phyloP scores from a whole-genome alignment of 37 sponge, comb jelly and placozoan genomes.

The Hexactinellida sp. region DNA sequence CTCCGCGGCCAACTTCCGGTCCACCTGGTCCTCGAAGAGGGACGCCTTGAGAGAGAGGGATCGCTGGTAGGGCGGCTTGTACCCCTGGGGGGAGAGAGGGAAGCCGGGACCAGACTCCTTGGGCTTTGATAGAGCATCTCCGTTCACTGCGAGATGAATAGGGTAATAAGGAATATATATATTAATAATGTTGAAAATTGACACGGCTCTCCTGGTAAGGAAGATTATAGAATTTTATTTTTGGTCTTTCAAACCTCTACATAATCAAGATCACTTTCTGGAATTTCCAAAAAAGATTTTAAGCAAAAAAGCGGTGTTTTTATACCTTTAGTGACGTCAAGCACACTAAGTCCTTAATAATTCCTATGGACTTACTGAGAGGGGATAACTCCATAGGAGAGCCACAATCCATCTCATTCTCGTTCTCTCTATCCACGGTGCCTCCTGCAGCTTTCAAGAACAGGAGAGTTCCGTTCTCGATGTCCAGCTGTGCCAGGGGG shows the following conservation, averaged over 20 bases:
- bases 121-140: conserved; percentile 48
- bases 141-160: conserved; percentile 21
- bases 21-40: conserved; percentile 74
- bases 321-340: too few species aligned
- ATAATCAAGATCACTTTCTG: too few species aligned
- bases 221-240: too few species aligned
- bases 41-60: not conserved
- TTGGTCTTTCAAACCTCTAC: too few species aligned
- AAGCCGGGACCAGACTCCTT: not conserved
- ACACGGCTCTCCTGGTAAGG: too few species aligned
- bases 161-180: too few species aligned
- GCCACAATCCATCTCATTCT: not conserved
- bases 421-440: not conserved
- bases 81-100: not conserved
- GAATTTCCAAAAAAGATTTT: too few species aligned
- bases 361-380: not conserved
- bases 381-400: not conserved
- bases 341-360: too few species aligned
- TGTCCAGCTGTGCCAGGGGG: not conserved
- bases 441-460: not conserved
- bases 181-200: too few species aligned
- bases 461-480: not conserved
- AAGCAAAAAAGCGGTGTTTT: too few species aligned
- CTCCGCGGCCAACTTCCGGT: conserved; percentile 31
- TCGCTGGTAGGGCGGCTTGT: not conserved